phyloP scores from a whole-genome alignment of 1,140 invertebrate genomes.

The Trichomalopsis sarcophagae region DNA sequence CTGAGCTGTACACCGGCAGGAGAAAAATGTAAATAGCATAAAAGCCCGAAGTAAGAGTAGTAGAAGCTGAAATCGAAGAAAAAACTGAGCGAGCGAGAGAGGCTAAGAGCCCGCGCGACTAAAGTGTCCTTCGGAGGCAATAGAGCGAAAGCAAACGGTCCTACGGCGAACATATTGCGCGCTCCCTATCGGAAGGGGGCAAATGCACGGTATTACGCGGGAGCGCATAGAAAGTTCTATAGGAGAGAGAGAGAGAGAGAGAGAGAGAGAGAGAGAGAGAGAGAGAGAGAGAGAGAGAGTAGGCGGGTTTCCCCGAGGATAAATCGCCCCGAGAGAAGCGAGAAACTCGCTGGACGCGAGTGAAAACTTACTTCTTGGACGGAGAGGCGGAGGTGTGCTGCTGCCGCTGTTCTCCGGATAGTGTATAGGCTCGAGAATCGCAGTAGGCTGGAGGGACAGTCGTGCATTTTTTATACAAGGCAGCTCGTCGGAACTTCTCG shows the following conservation, averaged over 20 bases:
- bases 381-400: no score
- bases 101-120: conserved; percentile 49
- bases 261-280: neutral
- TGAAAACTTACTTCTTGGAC: neutral
- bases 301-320: conserved; percentile 15
- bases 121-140: conserved; percentile 64
- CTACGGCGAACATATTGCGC: conserved; percentile 59
- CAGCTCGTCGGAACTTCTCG: no score
- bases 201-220: conserved; percentile 45
- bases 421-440: neutral
- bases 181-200: conserved; percentile 43
- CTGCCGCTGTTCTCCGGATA: neutral
- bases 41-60: conserved; percentile 3
- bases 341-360: conserved; percentile 25
- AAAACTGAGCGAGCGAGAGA: conserved; percentile 48
- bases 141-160: conserved; percentile 63
- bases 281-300: neutral
- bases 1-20: neutral
- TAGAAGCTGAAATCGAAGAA: conserved; percentile 28
- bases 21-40: conserved; percentile 28
- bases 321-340: conserved; percentile 20
- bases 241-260: neutral
- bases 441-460: neutral
- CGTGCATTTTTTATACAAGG: no score
- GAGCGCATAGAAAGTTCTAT: conserved; percentile 34